Evolutionary conservation across 2,888 invertebrate species (phyloP).

Genomic region (Patella ulyssiponensis): DNA sequence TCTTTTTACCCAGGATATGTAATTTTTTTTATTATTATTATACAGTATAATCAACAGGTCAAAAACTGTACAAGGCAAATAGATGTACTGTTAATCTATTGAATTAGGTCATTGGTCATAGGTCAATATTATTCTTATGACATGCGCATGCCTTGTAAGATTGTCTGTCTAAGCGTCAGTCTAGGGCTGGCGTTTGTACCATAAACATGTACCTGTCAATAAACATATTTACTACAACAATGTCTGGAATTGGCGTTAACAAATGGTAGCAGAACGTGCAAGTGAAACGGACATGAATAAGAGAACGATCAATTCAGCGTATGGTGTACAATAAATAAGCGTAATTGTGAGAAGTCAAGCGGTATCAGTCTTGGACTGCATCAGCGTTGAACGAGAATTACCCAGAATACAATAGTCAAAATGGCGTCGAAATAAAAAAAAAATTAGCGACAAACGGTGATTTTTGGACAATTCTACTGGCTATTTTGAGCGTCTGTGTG

Average conservation of each 20-base stretch:
- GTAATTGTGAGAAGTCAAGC: not conserved
- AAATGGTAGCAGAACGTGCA: slow-evolving; percentile 1
- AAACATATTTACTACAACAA: too few species aligned
- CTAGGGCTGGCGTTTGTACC: too few species aligned
- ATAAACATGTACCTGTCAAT: too few species aligned
- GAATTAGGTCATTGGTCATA: too few species aligned
- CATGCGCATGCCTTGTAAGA: too few species aligned
- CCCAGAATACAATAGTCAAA: slow-evolving; percentile 4
- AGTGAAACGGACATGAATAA: slow-evolving; percentile 3
- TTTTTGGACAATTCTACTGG: not conserved
- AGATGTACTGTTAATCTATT: not conserved
- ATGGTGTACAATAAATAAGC: slow-evolving; percentile 6
- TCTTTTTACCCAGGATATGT: too few species aligned
- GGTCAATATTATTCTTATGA: too few species aligned
- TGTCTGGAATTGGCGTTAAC: not conserved
- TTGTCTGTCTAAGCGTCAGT: too few species aligned
- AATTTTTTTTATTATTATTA: too few species aligned
- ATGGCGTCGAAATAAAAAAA: not conserved
- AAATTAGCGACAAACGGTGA: not conserved
- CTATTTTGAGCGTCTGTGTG: slow-evolving; percentile 3
- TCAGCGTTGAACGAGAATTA: not conserved
- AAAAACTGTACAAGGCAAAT: too few species aligned
- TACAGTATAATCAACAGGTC: too few species aligned
- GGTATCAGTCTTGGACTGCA: not conserved
- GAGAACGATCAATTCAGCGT: not conserved